These are phyloP conservation scores for Oncorhynchus clarkii DNA, from an alignment of 2,113 vertebrate genomes.

Conservation along the genomic window DNA sequence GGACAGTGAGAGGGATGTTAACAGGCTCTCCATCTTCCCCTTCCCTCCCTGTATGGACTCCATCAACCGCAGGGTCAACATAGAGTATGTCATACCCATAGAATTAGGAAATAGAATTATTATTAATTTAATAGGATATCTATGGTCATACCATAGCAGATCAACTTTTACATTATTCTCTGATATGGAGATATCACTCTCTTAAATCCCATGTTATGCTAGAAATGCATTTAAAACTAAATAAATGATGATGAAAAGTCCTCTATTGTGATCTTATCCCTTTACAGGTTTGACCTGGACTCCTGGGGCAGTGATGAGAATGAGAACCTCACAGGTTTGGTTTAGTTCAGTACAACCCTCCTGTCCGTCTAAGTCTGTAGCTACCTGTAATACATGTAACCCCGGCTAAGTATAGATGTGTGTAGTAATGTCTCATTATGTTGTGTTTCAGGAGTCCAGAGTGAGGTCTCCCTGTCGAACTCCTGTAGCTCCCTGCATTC, in stretches of 20 bases:
- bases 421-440: slow-evolving; percentile 7
- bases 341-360: neutral
- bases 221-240: neutral
- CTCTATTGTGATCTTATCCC: neutral
- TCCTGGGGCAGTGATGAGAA: slow-evolving; percentile 76
- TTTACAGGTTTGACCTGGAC: slow-evolving; percentile 71
- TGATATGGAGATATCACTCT: no score
- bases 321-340: slow-evolving; percentile 63
- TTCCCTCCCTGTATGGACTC: slow-evolving; percentile 89
- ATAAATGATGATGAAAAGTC: neutral
- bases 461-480: slow-evolving; percentile 56
- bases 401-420: neutral
- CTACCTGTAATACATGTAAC: neutral
- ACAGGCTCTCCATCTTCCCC: slow-evolving; percentile 90
- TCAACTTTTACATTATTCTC: no score
- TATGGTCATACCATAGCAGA: no score
- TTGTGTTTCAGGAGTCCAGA: slow-evolving; percentile 56
- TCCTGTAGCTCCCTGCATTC: slow-evolving; percentile 68
- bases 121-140: no score
- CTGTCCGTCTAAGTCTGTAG: neutral
- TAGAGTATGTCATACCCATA: slow-evolving; percentile 61
- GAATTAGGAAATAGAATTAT: neutral
- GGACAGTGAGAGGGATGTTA: slow-evolving; percentile 88
- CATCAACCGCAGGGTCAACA: slow-evolving; percentile 80
- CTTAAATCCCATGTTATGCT: no score